Evolutionary conservation across 2,113 vertebrate genomes (phyloP).

Genomic region (Meriones unguiculatus): DNA sequence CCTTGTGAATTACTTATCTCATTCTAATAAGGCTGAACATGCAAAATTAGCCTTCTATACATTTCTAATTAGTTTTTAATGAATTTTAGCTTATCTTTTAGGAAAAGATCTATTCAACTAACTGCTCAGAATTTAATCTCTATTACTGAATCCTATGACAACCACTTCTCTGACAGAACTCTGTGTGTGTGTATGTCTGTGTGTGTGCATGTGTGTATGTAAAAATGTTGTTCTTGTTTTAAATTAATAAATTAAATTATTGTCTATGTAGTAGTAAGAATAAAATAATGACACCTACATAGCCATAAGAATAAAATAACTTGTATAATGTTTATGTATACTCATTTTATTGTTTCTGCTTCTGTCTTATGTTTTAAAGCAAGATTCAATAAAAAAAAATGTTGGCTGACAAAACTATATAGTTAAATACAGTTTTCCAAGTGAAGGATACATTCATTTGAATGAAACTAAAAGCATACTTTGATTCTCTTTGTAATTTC

Average conservation of each 20-base stretch:
- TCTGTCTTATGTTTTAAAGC: conserved; percentile 35
- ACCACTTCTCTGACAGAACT: conserved; percentile 73
- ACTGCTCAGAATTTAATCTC: conserved; percentile 87
- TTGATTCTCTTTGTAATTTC: not conserved
- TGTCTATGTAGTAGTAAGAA: not conserved
- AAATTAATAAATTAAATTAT: conserved; percentile 57
- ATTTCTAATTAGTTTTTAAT: conserved; percentile 89
- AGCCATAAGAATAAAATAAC: not conserved
- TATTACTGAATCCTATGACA: conserved; percentile 86
- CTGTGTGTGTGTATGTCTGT: not conserved
- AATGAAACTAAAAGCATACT: conserved; percentile 44
- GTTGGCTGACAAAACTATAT: not conserved
- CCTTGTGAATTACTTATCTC: conserved; percentile 88
- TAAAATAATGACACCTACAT: not conserved
- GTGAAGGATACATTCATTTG: conserved; percentile 3
- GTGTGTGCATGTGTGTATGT: not conserved
- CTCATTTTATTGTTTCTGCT: conserved; percentile 44
- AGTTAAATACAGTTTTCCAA: conserved; percentile 62
- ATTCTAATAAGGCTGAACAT: conserved; percentile 87
- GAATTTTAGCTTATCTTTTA: conserved; percentile 87
- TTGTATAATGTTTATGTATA: conserved; percentile 46
- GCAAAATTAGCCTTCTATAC: conserved; percentile 88
- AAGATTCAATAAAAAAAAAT: conserved; percentile 43
- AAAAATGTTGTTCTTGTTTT: conserved; percentile 57
- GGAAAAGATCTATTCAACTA: conserved; percentile 85